Evolutionary conservation across 1,140 invertebrate genomes (phyloP), one percentile per base, ranked within the genome.

Genomic region (Panulirus ornatus): DNA sequence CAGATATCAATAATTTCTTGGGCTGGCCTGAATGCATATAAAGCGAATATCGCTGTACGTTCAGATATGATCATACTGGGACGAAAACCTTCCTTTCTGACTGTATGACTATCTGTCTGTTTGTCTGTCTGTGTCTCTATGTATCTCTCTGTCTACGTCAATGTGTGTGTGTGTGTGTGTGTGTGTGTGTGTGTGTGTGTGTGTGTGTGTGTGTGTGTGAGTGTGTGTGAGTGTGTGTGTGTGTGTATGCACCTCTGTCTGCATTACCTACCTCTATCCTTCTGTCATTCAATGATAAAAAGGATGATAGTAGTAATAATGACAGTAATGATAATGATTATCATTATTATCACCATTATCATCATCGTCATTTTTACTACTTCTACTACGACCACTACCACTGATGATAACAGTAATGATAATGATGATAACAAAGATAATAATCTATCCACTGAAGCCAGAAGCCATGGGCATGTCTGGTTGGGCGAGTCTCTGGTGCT

Each of bases 1-100:
- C 82, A 71, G 82, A 84, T 44, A 70, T 84, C 82, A 71, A 84
- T 83, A 83, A 83, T 83, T 63, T 34, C 81, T 40, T 14, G 30
- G 51, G n/a, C 22, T 14, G 81, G 81, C 14, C 40, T 83, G 38
- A 83, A 58, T 83, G 81, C 42, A 83, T 63, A 66, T 83, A 54
- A 27, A 27, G 19, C 30, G 30, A 40, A 40, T 63, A 83, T 83
- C 22, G 27, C 27, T 66, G 54, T 83, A 36, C 66, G 36, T 44
- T 14, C 19, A 30, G 5, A 30, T 63, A 27, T 54, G 1, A 38
- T 9, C 3, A 8, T 51, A 22, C 76, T 8, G 40, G 70, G 70
- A 38, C n/a, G n/a, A n/a, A n/a, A n/a, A n/a, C n/a, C n/a, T n/a
- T n/a, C n/a, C 44, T 66, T 5, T 66, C 5, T 66, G 63, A 8